phyloP scores from a whole-genome alignment of 2,113 vertebrate genomes.

The Mirounga angustirostris region DNA sequence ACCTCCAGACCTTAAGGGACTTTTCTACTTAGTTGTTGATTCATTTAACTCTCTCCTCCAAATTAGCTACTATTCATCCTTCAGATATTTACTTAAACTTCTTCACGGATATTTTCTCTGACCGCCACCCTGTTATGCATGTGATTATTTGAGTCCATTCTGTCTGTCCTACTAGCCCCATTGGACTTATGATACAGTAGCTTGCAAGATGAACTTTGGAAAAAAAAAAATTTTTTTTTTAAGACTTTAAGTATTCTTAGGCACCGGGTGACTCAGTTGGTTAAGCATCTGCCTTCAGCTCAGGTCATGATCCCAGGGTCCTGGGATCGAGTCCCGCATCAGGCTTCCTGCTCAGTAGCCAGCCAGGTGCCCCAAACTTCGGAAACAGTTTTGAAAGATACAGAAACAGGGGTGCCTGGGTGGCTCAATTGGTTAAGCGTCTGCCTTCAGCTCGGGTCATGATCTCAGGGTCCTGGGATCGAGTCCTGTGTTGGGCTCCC shows the following conservation, averaged over 20 bases:
- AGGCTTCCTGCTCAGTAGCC: neutral
- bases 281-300: too few species aligned
- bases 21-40: neutral
- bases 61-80: conserved; percentile 54
- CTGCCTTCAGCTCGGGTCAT: too few species aligned
- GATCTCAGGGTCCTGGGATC: too few species aligned
- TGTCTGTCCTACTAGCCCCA: neutral
- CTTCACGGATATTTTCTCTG: conserved; percentile 49
- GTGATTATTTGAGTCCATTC: conserved; percentile 32
- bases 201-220: conserved; percentile 10
- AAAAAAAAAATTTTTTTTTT: neutral
- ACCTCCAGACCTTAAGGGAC: neutral
- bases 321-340: too few species aligned
- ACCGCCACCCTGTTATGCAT: neutral
- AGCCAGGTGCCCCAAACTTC: neutral
- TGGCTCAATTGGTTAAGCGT: too few species aligned
- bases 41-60: conserved; percentile 13
- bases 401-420: neutral
- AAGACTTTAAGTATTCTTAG: neutral
- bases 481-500: too few species aligned
- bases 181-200: neutral
- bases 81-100: conserved; percentile 55
- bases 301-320: too few species aligned
- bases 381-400: conserved; percentile 46
- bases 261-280: too few species aligned